Conservation (phyloP, 2,113 vertebrate genomes). For the Isurus oxyrinchus region DNA sequence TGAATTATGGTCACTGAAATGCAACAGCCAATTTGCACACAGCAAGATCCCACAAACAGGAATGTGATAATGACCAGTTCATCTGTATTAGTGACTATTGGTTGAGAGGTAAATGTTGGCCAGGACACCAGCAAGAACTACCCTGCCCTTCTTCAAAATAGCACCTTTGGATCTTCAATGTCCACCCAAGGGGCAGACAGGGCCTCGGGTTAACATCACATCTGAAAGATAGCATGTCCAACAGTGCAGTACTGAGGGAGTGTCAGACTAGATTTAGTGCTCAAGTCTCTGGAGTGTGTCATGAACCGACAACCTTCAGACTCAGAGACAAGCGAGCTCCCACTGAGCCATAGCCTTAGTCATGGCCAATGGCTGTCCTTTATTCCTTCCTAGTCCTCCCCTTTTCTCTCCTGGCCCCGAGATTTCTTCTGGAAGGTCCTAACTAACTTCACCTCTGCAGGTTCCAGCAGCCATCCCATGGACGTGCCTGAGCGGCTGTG, state of each 20-base stretch:
- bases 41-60: no score
- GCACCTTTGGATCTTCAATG: neutral
- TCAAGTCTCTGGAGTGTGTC: neutral
- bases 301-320: neutral
- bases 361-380: neutral
- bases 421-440: neutral
- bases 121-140: neutral
- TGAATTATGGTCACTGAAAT: neutral
- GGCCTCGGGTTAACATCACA: neutral
- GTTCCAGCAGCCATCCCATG: neutral
- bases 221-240: neutral
- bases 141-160: neutral
- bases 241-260: neutral
- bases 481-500: neutral
- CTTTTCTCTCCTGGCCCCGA: neutral
- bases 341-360: neutral
- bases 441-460: neutral
- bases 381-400: neutral
- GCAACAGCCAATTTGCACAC: no score
- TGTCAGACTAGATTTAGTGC: neutral
- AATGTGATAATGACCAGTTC: no score
- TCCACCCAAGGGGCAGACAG: neutral
- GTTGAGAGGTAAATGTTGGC: neutral
- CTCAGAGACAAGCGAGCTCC: neutral
- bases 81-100: no score